Evolutionary conservation across 2,888 invertebrate genomes (phyloP).

Genomic region (Cistogaster globosa): DNA sequence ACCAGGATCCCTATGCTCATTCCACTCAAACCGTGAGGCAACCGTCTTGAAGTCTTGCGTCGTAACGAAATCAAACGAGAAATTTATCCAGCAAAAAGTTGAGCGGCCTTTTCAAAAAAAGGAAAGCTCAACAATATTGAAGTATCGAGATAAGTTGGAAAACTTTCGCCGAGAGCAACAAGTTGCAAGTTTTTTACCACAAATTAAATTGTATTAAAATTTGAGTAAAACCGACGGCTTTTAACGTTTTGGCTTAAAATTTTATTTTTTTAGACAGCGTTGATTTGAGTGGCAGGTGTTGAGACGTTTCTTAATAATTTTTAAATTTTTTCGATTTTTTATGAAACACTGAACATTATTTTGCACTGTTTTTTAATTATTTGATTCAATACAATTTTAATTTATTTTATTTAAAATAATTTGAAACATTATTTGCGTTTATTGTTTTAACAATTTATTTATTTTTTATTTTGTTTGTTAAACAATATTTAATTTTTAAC

Average conservation of each 20-base stretch:
- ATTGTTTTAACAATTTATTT: slow-evolving; percentile 47
- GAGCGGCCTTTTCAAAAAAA: slow-evolving; percentile 56
- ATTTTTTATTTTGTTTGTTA: slow-evolving; percentile 34
- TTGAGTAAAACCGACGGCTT: slow-evolving; percentile 54
- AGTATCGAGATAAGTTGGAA: neutral
- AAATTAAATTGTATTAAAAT: neutral
- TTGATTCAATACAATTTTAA: neutral
- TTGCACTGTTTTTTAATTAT: slow-evolving; percentile 7
- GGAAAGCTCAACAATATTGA: slow-evolving; percentile 42
- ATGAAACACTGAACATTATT: slow-evolving; percentile 40
- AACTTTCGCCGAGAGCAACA: slow-evolving; percentile 50
- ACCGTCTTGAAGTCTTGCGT: slow-evolving; percentile 82
- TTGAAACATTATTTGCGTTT: neutral
- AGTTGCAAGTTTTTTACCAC: slow-evolving; percentile 41
- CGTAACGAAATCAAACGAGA: slow-evolving; percentile 76
- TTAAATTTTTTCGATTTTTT: slow-evolving; percentile 19
- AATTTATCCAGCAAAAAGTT: slow-evolving; percentile 71
- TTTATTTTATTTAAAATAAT: neutral
- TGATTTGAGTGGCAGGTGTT: slow-evolving; percentile 10
- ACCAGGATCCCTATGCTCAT: slow-evolving; percentile 83
- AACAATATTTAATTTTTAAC: slow-evolving; percentile 35
- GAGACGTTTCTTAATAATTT: slow-evolving; percentile 15
- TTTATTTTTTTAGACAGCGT: slow-evolving; percentile 35
- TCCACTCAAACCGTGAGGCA: slow-evolving; percentile 83
- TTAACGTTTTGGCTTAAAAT: neutral